Conservation (phyloP, 1,140 invertebrate genomes). For the Schlechtendalia chinensis region DNA sequence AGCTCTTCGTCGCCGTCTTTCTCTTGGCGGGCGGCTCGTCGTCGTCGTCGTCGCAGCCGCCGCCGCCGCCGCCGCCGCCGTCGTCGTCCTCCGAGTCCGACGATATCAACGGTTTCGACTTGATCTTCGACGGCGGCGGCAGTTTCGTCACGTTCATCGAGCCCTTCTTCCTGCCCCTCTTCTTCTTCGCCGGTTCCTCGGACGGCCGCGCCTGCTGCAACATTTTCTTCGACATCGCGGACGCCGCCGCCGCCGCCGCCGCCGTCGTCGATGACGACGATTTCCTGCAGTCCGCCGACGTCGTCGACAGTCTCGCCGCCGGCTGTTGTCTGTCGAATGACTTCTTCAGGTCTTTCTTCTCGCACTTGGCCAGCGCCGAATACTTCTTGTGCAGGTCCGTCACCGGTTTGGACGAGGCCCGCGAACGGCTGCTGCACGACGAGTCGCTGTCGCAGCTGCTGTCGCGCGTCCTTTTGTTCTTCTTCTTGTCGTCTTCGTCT, state of each 20-base stretch:
- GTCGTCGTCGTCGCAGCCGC: constrained; percentile 42
- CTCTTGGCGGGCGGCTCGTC: constrained; percentile 14
- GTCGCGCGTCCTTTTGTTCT: constrained; percentile 5
- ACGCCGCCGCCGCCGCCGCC: neutral
- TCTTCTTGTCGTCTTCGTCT: constrained; percentile 37
- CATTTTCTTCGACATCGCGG: neutral
- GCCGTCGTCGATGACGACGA: neutral
- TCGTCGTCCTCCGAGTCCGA: constrained; percentile 53
- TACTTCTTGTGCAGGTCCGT: constrained; percentile 42
- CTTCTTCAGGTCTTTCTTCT: constrained; percentile 42
- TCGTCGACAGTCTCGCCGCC: neutral
- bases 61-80: neutral
- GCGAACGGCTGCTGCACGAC: constrained; percentile 28
- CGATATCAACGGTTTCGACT: constrained; percentile 47
- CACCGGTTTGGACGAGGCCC: constrained; percentile 9
- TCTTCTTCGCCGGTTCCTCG: constrained; percentile 44
- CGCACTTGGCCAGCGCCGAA: constrained; percentile 10
- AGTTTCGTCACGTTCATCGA: constrained; percentile 46
- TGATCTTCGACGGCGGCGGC: constrained; percentile 11
- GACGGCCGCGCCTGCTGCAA: neutral
- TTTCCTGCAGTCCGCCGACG: neutral
- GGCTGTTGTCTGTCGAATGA: neutral
- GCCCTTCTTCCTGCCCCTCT: constrained; percentile 51
- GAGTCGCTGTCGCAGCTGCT: constrained; percentile 44
- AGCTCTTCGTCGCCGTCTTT: constrained; percentile 1